phyloP scores from a whole-genome alignment of 2,113 vertebrate species.

The Albula glossodonta region DNA sequence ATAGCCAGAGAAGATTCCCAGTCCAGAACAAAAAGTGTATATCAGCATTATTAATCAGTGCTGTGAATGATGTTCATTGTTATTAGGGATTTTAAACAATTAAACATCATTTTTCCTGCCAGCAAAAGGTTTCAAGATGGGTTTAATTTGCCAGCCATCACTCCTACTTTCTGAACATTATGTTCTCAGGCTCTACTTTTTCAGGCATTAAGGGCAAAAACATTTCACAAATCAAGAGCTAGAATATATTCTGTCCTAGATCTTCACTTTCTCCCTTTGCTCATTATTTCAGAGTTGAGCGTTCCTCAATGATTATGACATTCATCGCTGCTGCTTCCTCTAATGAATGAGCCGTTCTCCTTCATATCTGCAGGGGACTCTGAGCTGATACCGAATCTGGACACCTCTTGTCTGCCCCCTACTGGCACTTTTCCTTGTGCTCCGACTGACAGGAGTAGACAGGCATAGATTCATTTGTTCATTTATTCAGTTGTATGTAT shows the following conservation, averaged over 20 bases:
- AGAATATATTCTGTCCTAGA: background rate
- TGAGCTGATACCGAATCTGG: background rate
- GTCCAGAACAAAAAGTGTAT: too few relatives aligned
- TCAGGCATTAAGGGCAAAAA: slow-evolving; percentile 1
- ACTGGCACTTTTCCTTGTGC: background rate
- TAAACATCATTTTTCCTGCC: background rate
- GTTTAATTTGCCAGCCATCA: background rate
- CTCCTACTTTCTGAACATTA: background rate
- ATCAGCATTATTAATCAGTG: background rate
- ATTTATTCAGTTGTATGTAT: background rate
- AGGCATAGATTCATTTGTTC: background rate
- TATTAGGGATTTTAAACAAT: slow-evolving; percentile 15
- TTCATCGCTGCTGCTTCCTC: background rate
- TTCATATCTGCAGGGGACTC: background rate
- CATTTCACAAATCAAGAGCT: background rate
- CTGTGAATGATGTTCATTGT: slow-evolving; percentile 14
- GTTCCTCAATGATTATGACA: background rate
- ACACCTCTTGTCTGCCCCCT: background rate
- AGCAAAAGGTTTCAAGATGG: slow-evolving; percentile 10
- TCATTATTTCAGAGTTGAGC: slow-evolving; percentile 1
- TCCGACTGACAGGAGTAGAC: background rate
- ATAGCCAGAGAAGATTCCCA: too few relatives aligned
- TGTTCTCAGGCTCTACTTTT: slow-evolving; percentile 1
- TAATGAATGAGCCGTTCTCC: background rate
- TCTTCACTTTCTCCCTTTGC: background rate